Percentiles rank a stretch among this genome's conserved stretches.
phyloP scores from a whole-genome alignment of 2,888 invertebrate genomes.

The Tanytarsus gracilentus region DNA sequence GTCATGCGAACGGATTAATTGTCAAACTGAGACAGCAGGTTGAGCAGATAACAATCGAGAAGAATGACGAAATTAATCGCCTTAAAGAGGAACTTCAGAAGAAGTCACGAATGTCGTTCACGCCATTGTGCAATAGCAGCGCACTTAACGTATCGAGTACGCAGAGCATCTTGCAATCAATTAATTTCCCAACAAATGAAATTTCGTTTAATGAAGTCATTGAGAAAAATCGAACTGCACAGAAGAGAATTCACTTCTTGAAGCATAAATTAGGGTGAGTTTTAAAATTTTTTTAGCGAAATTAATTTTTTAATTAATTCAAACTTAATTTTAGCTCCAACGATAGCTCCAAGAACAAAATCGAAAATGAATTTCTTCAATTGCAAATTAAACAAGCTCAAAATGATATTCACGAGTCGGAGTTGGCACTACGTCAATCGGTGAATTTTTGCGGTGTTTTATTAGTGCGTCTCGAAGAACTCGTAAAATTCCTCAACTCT shows the following conservation, averaged over 20 bases:
- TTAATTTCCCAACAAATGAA: constrained; percentile 25
- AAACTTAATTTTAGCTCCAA: constrained; percentile 4
- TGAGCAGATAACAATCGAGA: constrained; percentile 23
- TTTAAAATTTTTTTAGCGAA: background rate
- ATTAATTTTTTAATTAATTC: constrained; percentile 4
- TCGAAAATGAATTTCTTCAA: constrained; percentile 20
- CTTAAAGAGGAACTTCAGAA: constrained; percentile 19
- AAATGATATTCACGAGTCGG: constrained; percentile 36
- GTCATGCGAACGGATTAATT: constrained; percentile 14
- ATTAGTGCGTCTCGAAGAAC: constrained; percentile 49
- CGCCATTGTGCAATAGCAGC: constrained; percentile 50
- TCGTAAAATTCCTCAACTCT: constrained; percentile 52
- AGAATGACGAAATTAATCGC: constrained; percentile 20
- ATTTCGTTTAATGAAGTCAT: constrained; percentile 12
- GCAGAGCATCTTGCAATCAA: constrained; percentile 32
- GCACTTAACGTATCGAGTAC: constrained; percentile 47
- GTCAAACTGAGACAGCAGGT: constrained; percentile 16
- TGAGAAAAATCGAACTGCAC: constrained; percentile 17
- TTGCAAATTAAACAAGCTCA: constrained; percentile 35
- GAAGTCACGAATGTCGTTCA: constrained; percentile 34
- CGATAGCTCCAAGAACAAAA: background rate
- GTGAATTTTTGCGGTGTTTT: constrained; percentile 42
- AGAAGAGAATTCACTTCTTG: constrained; percentile 9
- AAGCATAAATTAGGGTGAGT: constrained; percentile 18
- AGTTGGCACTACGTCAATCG: constrained; percentile 40